Evolutionary conservation across 2,113 vertebrate genomes (phyloP), one percentile per base, ranked within the genome.

Genomic region (Casuarius casuarius): DNA sequence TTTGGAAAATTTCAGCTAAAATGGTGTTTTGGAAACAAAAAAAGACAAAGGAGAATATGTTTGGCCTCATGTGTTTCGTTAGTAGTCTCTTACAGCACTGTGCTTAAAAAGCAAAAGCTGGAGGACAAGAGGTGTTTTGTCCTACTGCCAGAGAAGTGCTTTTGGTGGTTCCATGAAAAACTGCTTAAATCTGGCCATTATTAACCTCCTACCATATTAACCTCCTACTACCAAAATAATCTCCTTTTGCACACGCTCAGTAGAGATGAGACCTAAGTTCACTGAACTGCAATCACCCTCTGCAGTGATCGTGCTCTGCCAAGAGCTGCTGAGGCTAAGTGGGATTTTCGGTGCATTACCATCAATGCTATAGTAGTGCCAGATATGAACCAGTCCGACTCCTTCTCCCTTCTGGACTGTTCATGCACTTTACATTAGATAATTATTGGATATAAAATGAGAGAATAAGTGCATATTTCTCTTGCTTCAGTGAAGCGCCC

Each of bases 1-100:
- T 92, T 94, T 51, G 54, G 59, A 95, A 89, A 87, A 89, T n/a
- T 67, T 95, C 71, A 71, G 14, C 46, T 85, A 40, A 87, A 77
- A 85, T 76, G 6, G 7, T 71, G 8, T 18, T 92, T 84, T 44
- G 12, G n/a, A 71, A 46, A 51, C 4, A 14, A 51, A 16, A 15
- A 35, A 44, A 7, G 13, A 66, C 51, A 89, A 28, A 0, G 0
- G 9, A 33, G 5, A 46, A 49, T 95, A 2, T 80, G 58, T 87
- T 95, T 82, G 40, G 6, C 22, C 15, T 85, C 5, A 2, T 21
- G 3, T 52, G 20, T 92, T 58, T 56, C 28, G 52, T 65, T 87
- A 2, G 0, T 63, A 35, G 20, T 22, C 12, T 75, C 22, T 87
- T 82, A 78, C 28, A 59, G 31, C 10, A 19, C 8, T 44, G 10